A percentile compares a stretch with the other conserved stretches of the same genome.
phyloP scores from a whole-genome alignment of 2,113 vertebrate species.

The Etia nguti region DNA sequence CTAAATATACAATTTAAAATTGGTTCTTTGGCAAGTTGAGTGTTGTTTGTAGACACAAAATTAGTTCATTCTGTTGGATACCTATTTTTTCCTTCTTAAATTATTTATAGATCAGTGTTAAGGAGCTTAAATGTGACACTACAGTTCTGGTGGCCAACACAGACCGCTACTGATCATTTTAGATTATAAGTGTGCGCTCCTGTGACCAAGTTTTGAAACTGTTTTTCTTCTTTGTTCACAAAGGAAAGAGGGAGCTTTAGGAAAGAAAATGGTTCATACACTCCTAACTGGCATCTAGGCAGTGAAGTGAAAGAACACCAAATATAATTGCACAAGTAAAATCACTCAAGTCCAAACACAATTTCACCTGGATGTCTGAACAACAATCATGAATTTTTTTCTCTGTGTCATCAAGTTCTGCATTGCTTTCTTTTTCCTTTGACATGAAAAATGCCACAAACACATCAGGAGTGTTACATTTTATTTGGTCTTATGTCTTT shows the following conservation, averaged over 20 bases:
- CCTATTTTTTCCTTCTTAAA: not conserved
- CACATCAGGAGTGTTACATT: slow-evolving; percentile 62
- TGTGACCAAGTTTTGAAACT: not conserved
- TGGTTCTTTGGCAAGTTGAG: not conserved
- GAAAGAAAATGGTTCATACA: not conserved
- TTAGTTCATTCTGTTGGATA: not conserved
- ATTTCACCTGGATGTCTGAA: not conserved
- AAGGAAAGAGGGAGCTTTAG: not conserved
- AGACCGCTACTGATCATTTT: not conserved
- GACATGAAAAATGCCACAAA: not conserved
- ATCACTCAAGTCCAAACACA: not conserved
- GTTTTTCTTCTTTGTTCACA: not conserved
- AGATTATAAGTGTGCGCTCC: not conserved
- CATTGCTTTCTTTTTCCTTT: not conserved
- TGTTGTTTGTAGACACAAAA: not conserved
- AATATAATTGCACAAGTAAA: not conserved
- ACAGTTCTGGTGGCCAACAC: not conserved
- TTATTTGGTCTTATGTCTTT: slow-evolving; percentile 75
- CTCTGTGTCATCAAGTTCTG: not conserved
- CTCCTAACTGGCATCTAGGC: not conserved
- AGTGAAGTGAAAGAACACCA: not conserved
- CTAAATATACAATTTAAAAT: not conserved
- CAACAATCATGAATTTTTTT: not conserved
- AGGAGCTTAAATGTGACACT: not conserved
- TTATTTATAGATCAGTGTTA: not conserved